Percentiles rank a stretch among this genome's conserved stretches.
Evolutionary conservation across 2,113 vertebrate genomes (phyloP).

Genomic region (Aegotheles bennettii): DNA sequence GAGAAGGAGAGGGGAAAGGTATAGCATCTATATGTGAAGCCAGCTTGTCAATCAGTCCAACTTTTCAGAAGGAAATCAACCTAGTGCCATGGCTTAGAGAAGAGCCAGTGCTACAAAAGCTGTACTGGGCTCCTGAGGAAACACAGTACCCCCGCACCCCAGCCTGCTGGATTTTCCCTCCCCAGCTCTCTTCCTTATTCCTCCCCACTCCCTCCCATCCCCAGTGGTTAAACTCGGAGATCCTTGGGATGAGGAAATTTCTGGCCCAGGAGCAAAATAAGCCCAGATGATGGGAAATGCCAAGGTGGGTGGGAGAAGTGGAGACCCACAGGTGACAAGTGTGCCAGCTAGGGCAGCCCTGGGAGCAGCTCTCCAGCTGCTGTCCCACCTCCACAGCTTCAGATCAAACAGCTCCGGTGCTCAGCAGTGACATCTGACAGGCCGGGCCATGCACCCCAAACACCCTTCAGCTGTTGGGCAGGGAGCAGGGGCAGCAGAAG

Average conservation of each 20-base stretch:
- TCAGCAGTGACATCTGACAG: fast-evolving
- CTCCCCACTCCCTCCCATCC: neutral
- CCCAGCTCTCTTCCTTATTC: neutral
- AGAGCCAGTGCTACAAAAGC: neutral
- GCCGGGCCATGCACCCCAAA: fast-evolving
- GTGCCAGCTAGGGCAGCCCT: too few relatives aligned
- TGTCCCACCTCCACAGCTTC: neutral
- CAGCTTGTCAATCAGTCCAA: neutral
- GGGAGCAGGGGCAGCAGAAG: neutral
- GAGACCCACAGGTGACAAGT: too few relatives aligned
- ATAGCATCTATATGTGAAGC: neutral
- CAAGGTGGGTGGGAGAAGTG: neutral
- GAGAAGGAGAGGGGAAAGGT: neutral
- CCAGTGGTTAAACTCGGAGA: neutral
- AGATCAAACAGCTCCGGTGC: neutral
- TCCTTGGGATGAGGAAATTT: neutral
- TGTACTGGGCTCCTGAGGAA: neutral
- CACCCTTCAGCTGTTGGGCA: fast-evolving
- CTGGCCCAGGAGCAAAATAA: neutral
- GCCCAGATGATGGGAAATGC: neutral
- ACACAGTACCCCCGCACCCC: neutral
- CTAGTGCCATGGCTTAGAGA: neutral
- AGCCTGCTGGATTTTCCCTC: neutral
- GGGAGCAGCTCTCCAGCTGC: neutral
- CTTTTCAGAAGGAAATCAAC: neutral